These are phyloP conservation scores for Drosophila melanosoma DNA, from an alignment of 2,888 invertebrate species.

Conservation along the genomic window DNA sequence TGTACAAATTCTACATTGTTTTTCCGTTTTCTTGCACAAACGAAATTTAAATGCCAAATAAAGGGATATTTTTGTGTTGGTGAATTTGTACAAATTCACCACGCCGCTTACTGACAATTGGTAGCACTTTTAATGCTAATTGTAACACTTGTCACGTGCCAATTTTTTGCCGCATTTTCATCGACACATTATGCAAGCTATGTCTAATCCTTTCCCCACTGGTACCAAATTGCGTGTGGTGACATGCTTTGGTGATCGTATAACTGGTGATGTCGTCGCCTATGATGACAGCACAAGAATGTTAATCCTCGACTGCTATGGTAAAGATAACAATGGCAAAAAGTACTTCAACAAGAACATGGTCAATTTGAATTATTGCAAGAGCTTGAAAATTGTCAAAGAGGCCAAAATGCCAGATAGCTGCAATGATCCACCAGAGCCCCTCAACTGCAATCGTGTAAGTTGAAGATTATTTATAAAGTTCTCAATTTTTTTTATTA, in stretches of 20 bases:
- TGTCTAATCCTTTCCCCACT: conserved; percentile 35
- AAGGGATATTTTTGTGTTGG: not conserved
- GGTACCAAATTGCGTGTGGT: conserved; percentile 40
- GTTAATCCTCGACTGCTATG: conserved; percentile 37
- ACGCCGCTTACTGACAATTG: not conserved
- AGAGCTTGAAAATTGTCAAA: conserved; percentile 38
- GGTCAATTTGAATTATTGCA: conserved; percentile 56
- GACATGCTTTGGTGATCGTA: conserved; percentile 45
- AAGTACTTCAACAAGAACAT: conserved; percentile 24
- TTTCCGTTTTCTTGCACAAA: not conserved
- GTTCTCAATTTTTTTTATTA: not conserved
- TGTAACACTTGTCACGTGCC: conserved; percentile 5
- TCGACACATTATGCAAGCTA: not conserved
- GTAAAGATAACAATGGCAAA: conserved; percentile 24
- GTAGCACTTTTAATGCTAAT: conserved; percentile 25
- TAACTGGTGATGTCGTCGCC: conserved; percentile 39
- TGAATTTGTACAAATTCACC: not conserved
- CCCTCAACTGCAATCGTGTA: conserved; percentile 38
- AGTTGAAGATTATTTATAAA: not conserved
- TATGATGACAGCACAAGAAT: conserved; percentile 53
- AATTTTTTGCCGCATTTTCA: not conserved
- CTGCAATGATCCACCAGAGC: conserved; percentile 20
- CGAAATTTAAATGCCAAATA: not conserved
- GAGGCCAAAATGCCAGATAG: conserved; percentile 31
- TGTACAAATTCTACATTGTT: not conserved